Percentiles rank a stretch among this genome's conserved stretches.
These are phyloP conservation scores for Notarius quadriscutis DNA, from an alignment of 2,113 vertebrate species.

Conservation along the genomic window DNA sequence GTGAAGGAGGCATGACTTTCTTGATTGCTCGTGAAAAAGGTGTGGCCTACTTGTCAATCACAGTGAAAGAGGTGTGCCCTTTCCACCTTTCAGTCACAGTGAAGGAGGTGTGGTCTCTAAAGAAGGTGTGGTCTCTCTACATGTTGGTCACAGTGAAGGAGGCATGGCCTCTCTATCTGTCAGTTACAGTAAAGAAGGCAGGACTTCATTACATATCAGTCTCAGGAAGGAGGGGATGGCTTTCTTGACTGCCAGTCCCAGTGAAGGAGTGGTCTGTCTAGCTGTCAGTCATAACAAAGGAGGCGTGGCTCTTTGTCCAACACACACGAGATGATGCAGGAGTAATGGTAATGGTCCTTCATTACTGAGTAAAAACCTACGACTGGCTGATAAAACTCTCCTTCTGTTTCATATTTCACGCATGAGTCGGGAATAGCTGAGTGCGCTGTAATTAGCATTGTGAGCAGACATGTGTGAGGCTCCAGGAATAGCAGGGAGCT, in stretches of 20 bases:
- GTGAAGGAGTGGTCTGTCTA: background rate
- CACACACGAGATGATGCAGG: background rate
- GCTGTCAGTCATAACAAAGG: background rate
- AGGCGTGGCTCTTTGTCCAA: background rate
- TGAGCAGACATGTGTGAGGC: conserved; percentile 52
- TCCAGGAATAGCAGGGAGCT: conserved; percentile 67
- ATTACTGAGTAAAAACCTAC: background rate
- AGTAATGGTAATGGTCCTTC: background rate
- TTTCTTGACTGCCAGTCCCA: background rate
- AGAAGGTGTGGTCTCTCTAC: background rate
- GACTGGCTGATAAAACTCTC: background rate
- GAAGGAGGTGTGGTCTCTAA: background rate
- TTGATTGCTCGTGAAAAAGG: no score
- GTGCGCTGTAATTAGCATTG: conserved; percentile 67
- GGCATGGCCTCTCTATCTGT: background rate
- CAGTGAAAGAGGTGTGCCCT: background rate
- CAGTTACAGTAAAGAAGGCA: background rate
- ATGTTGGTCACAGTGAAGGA: background rate
- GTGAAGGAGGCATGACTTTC: background rate
- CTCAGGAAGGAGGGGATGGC: background rate
- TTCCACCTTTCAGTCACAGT: background rate
- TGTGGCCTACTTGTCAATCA: background rate
- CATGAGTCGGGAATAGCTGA: conserved; percentile 65
- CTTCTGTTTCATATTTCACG: conserved; percentile 49
- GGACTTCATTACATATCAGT: background rate